phyloP scores from a whole-genome alignment of 1,140 invertebrate genomes.

The Conus ventricosus region DNA sequence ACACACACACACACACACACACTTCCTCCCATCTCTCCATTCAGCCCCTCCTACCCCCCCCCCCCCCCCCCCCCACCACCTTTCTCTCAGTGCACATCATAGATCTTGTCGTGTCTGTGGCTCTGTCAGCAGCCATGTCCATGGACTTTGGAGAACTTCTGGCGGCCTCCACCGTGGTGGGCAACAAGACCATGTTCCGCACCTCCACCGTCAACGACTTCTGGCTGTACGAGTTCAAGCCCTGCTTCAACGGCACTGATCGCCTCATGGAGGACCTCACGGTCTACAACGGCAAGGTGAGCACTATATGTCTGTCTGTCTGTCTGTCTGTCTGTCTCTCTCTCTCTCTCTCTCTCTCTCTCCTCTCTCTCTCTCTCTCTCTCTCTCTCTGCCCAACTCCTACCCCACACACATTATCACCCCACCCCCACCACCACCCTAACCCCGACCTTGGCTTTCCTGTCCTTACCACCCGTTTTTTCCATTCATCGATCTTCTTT shows the following conservation, averaged over 20 bases:
- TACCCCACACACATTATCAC: no score
- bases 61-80: not conserved
- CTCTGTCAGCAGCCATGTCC: conserved; percentile 4
- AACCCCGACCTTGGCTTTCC: no score
- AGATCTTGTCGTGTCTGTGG: no score
- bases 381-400: no score
- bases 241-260: conserved; percentile 48
- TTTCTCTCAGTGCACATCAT: no score
- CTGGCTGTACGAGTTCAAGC: conserved; percentile 55
- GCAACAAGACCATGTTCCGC: conserved; percentile 52
- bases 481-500: no score
- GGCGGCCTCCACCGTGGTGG: conserved; percentile 45
- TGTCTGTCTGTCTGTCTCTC: not conserved
- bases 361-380: no score
- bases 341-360: not conserved
- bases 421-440: no score
- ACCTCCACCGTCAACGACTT: conserved; percentile 55
- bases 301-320: not conserved
- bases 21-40: no score
- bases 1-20: not conserved
- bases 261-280: conserved; percentile 45
- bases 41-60: not conserved
- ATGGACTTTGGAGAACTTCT: conserved; percentile 37
- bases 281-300: conserved; percentile 51
- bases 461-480: no score